These are phyloP conservation scores for Oscheius sp. DNA, from an alignment of 1,140 invertebrate genomes.

Conservation along the genomic window DNA sequence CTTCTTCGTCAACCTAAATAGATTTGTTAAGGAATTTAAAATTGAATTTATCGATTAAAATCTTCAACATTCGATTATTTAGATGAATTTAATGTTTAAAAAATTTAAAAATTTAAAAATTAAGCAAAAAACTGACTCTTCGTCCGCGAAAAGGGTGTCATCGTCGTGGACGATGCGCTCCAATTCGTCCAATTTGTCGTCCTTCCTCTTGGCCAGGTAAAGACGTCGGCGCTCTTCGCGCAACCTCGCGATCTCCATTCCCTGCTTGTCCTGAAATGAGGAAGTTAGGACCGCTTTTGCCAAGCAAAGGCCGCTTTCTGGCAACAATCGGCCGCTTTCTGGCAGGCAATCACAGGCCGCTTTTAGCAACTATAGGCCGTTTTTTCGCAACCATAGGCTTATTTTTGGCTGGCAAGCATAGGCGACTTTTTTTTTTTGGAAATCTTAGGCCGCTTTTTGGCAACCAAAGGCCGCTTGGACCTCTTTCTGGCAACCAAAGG, in stretches of 20 bases:
- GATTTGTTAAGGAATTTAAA: constrained; percentile 28
- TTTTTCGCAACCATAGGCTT: no score
- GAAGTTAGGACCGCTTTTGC: no score
- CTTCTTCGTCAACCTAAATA: constrained; percentile 74
- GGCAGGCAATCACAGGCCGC: background rate
- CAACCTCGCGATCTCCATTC: constrained; percentile 77
- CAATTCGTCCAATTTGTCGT: constrained; percentile 90
- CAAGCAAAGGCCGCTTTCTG: no score
- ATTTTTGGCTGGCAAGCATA: no score
- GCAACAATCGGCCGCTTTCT: no score
- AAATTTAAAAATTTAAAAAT: background rate
- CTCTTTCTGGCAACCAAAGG: no score
- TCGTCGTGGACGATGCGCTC: constrained; percentile 93
- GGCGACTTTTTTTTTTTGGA: no score
- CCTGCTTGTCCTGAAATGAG: constrained; percentile 73
- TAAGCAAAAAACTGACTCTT: constrained; percentile 67
- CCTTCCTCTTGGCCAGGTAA: constrained; percentile 91
- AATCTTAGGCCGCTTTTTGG: no score
- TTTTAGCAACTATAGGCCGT: constrained; percentile 4
- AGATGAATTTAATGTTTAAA: background rate
- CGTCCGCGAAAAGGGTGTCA: constrained; percentile 87
- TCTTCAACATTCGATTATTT: background rate
- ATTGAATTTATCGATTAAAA: background rate
- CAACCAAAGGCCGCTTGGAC: no score
- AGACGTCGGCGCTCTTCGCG: constrained; percentile 84